These are phyloP conservation scores for Automeris io DNA, from an alignment of 2,888 invertebrate species.

Conservation along the genomic window DNA sequence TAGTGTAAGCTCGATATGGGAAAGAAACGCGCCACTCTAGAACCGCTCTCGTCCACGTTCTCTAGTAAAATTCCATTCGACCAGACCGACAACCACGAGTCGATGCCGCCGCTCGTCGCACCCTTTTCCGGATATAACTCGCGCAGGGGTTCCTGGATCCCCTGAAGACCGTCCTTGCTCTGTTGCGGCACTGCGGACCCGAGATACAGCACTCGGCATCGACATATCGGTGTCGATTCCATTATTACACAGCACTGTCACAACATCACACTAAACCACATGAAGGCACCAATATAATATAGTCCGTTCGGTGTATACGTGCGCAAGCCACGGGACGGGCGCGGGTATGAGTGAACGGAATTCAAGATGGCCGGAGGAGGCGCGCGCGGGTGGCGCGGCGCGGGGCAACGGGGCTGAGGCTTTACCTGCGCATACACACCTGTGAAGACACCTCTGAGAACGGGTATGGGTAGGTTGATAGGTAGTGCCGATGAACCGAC, in stretches of 20 bases:
- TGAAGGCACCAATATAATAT: constrained; percentile 39
- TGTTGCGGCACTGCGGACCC: constrained; percentile 98
- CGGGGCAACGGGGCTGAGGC: constrained; percentile 23
- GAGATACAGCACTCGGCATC: constrained; percentile 96
- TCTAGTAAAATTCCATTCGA: constrained; percentile 96
- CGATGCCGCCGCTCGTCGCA: constrained; percentile 91
- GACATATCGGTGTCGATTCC: constrained; percentile 95
- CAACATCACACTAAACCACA: constrained; percentile 65
- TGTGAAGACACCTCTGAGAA: constrained; percentile 50
- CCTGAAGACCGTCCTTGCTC: constrained; percentile 97
- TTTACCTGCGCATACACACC: constrained; percentile 66
- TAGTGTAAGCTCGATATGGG: constrained; percentile 97
- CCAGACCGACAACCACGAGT: constrained; percentile 98
- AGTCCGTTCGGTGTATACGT: constrained; percentile 40
- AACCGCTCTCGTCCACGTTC: constrained; percentile 96
- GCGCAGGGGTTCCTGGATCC: constrained; percentile 96
- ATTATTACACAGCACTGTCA: constrained; percentile 69
- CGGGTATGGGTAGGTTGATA: constrained; percentile 25
- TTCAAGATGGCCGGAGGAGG: constrained; percentile 64
- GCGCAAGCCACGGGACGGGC: constrained; percentile 62
- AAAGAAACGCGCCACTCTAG: constrained; percentile 96
- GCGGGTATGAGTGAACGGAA: constrained; percentile 73
- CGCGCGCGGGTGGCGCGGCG: constrained; percentile 24
- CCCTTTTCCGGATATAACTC: constrained; percentile 98
- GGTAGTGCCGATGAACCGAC: constrained; percentile 65